Base-by-base conservation (phyloP, 1,140 invertebrate genomes). In the Formica selysi region DNA sequence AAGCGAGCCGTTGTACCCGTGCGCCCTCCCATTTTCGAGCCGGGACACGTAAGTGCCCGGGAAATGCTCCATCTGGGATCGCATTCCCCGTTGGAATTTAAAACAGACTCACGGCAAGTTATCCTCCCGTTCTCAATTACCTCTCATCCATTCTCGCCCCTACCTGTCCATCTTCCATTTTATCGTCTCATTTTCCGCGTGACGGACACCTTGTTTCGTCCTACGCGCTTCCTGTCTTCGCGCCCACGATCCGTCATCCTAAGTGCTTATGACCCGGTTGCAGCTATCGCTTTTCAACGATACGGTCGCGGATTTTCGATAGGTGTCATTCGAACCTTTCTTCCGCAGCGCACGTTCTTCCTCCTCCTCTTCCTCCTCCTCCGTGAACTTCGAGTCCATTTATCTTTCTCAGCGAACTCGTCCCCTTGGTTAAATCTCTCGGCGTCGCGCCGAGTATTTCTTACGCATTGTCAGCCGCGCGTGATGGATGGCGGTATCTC, bases 401-500 rank as follows among this genome's bases (percentile, higher is more conserved):
- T 74, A 83, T 83, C 79, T 51, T 3, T 51, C 16, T 19, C 3
- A 74, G 54, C 26, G 41, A 11, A 36, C 7, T 36, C 19, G 54
- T 48, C 54, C 54, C 54, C 38, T 61, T 38, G 68, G 26, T 73
- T 13, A 41, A 73, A 73, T 81, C 79, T 73, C 62, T 73, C 51
- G 0, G 64, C 10, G 11, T 19, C 51, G 3, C 76, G n/a, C 32
- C 67, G 70, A 41, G 57, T 74, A 83, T 83, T 83, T 83, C 79
- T 83, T 83, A 61, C 68, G 68, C 68, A 74, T 74, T 83, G 79
- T 83, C 79, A 61, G 11, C 26, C 26, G n/a, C 22, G 1, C 16
- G 54, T 83, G 79, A 83, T 83, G 67, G 68, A 83, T 83, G 68
- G 1, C 38, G 38, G n/a, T 62, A 44, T 62, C 79, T 61, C 57